phyloP scores from a whole-genome alignment of 2,113 vertebrate species.

The Sitta europaea region DNA sequence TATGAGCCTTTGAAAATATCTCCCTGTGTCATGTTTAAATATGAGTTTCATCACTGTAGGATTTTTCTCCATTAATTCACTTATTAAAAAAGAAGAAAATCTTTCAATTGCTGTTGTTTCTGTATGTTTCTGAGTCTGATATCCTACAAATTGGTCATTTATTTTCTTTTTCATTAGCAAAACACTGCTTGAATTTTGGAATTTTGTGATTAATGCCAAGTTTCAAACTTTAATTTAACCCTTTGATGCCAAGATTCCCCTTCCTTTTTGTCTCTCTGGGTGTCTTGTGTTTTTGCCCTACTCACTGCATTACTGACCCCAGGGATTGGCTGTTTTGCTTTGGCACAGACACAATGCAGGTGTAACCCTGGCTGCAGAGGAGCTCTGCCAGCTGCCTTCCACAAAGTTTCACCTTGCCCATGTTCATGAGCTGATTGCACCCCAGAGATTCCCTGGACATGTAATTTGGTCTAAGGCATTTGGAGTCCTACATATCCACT shows the following conservation, averaged over 20 bases:
- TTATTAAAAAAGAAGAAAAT: neutral
- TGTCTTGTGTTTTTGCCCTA: neutral
- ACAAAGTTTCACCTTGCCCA: neutral
- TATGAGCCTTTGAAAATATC: neutral
- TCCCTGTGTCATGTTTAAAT: neutral
- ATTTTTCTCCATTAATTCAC: neutral
- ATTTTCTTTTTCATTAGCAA: neutral
- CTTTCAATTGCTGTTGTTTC: neutral
- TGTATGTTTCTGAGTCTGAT: neutral
- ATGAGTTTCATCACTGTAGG: neutral
- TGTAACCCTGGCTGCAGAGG: neutral
- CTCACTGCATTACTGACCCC: neutral
- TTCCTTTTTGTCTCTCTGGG: neutral
- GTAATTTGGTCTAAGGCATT: neutral
- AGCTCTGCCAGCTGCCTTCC: neutral
- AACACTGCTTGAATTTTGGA: neutral
- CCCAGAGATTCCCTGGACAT: neutral
- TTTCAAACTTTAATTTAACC: neutral
- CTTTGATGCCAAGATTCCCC: neutral
- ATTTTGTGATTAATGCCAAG: neutral
- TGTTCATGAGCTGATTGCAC: neutral
- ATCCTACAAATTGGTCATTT: neutral
- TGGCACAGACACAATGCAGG: neutral
- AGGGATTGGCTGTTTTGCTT: neutral
- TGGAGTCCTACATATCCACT: neutral